Base-by-base conservation (phyloP, 2,113 vertebrate genomes). In the Psophia crepitans region DNA sequence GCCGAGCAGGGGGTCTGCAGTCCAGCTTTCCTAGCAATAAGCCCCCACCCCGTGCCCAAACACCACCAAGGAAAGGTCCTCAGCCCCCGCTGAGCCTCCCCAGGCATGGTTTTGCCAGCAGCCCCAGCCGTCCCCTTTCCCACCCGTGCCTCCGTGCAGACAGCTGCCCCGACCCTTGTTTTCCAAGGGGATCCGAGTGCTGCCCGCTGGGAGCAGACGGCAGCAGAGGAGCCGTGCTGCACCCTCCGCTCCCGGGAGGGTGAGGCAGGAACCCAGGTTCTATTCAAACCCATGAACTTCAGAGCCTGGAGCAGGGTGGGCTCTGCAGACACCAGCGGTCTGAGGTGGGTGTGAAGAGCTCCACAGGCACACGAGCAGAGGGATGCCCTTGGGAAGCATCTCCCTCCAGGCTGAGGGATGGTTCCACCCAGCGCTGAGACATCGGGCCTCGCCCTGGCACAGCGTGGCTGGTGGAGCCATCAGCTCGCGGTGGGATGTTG, bases 121-220 rank as follows among this genome's bases (percentile, higher is more conserved):
- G n/a, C 56, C 46, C 63, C 22, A 11, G 2, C 26, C 41, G 17
- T 6, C 41, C 30, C 41, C 56, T 69, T 35, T 63, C 41, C 69
- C 41, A 23, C 21, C 35, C 2, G 2, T 14, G 22, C 41, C 1
- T 2, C 41, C 2, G 6, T 4, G 56, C 48, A 6, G 48, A 28
- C 32, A 53, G 61, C 87, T 61, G 37, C 77, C 46, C 51, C 11
- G 4, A 35, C 46, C 32, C 64, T 28, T 2, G 0, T 44, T 54
- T 68, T 28, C 73, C 76, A 33, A 14, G 10, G 11, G 41, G n/a
- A 22, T 73, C 58, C 7, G 1, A 22, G 68, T 28, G 24, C 58
- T 84, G 58, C 48, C 51, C 2, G 0, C 4, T 0, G 8, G 75
- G 60, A 43, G 26, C 32, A 20, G 71, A 32, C 0, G 2, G 35